Base-by-base conservation (phyloP, 2,113 vertebrate species). In the Rhodinocichla rosea region DNA sequence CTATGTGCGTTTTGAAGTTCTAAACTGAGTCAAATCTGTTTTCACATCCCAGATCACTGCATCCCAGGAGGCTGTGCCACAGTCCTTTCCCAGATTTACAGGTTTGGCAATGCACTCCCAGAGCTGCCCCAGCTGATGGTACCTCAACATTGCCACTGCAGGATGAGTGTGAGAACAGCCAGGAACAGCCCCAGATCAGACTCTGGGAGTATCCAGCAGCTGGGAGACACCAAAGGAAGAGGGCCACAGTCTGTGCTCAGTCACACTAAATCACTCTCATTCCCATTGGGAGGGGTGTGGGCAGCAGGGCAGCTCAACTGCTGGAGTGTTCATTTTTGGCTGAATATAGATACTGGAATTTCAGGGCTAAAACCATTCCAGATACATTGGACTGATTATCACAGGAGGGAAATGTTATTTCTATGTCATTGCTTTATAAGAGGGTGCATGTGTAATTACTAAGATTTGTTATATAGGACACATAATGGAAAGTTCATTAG, bases 181-280 rank as follows among this genome's bases (percentile, higher is more conserved):
- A n/a, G 94, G 64, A 97, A 80, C 49, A 84, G 94, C 91, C 94
- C 82, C 92, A 96, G 49, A 91, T 90, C 90, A 87, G 83, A 91
- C 87, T 94, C 96, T 69, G 81, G 20, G 86, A 95, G 88, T 40
- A 57, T 64, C 91, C 95, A 93, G 88, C 63, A 96, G 75, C 74
- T 92, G 80, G 73, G 75, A 74, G 94, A 88, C 79, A 76, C 71
- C 88, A 88, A 79, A 82, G 77, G 74, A 42, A 71, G 53, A 55
- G 92, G 80, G 65, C 9, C 77, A 83, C 77, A 82, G 44, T 49
- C 74, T 86, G 80, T 70, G n/a, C 67, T 74, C 4, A 11, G 81
- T 26, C 94, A 78, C 65, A 60, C 83, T 74, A 80, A 96, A 92
- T 94, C 83, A 88, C 59, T 84, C 91, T 75, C 52, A 91, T 92